Evolutionary conservation across 1,140 invertebrate genomes (phyloP), one percentile per base, ranked within the genome.

Genomic region (Atta cephalotes): DNA sequence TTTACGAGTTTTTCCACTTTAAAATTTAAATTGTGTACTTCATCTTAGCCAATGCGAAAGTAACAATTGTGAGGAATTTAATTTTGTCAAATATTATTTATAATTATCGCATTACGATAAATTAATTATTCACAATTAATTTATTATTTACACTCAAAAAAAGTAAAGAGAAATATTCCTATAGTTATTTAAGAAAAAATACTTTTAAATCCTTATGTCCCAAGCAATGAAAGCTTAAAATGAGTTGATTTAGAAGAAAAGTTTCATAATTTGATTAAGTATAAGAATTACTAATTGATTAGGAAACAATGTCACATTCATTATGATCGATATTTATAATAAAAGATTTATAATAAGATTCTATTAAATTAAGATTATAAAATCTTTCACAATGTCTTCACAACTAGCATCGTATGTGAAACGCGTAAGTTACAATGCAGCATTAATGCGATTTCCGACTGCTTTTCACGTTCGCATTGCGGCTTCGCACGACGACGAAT

Each of bases 391-490:
- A 72, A 49, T 60, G 31, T 72, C 16, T 71, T 49, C 3, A 9
- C 7, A 7, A 39, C 4, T 39, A 45, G 31, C 7, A 16, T 12
- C 31, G 16, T 82, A 71, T 16, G 66, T 72, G 66, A 60, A 58
- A 72, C 45, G n/a, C 68, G 80, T 49, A 31, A 49, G 18, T 49
- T 35, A 60, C 53, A 65, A 12, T 18, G 16, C 62, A 71, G 65
- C 39, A 39, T 62, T 82, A 82, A 82, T 82, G 18, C 80, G 80
- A 74, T 82, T 82, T 9, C 25, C 80, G 80, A 62, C 80, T 82
- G 80, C 80, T 82, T 74, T 82, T 74, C 68, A 72, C 56, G 56
- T 39, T 25, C 39, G 18, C 53, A 18, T 60, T 68, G 62, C 25
- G 79, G 66, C 35, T 82, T 82, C 66, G 35, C 66, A 4, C 79